These are phyloP conservation scores for Lutraria rhynchaena DNA, from an alignment of 1,140 invertebrate species.

Conservation along the genomic window DNA sequence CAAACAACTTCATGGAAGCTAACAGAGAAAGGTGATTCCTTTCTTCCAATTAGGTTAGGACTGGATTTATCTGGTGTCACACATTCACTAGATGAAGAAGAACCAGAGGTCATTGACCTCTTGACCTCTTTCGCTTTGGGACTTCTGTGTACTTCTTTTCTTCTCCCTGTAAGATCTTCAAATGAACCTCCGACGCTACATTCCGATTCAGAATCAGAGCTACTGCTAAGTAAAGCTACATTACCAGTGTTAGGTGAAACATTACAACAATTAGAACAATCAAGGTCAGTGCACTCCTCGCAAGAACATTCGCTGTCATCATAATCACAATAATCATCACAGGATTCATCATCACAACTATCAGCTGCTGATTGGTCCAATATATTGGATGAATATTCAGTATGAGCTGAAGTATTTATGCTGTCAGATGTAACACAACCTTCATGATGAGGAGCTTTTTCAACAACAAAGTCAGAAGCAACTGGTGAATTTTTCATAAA, in stretches of 20 bases:
- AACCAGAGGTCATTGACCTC: conserved; percentile 4
- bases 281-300: conserved; percentile 27
- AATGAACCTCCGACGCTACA: neutral
- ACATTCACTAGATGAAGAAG: neutral
- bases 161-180: neutral
- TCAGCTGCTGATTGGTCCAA: neutral
- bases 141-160: neutral
- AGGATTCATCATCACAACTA: conserved; percentile 8
- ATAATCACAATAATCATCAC: conserved; percentile 26
- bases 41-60: neutral
- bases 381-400: too few relatives aligned
- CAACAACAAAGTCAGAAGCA: too few relatives aligned
- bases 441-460: too few relatives aligned
- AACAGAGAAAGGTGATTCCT: conserved; percentile 40
- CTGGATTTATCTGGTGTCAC: neutral
- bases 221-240: conserved; percentile 1
- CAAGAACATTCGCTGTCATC: neutral
- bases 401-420: too few relatives aligned
- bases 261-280: conserved; percentile 43
- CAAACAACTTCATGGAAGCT: conserved; percentile 51
- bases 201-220: conserved; percentile 15
- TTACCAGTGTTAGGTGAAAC: conserved; percentile 38
- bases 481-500: too few relatives aligned
- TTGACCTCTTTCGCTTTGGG: neutral
- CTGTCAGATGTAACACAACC: too few relatives aligned